Evolutionary conservation across 2,888 invertebrate genomes (phyloP).

Genomic region (Luperina testacea): DNA sequence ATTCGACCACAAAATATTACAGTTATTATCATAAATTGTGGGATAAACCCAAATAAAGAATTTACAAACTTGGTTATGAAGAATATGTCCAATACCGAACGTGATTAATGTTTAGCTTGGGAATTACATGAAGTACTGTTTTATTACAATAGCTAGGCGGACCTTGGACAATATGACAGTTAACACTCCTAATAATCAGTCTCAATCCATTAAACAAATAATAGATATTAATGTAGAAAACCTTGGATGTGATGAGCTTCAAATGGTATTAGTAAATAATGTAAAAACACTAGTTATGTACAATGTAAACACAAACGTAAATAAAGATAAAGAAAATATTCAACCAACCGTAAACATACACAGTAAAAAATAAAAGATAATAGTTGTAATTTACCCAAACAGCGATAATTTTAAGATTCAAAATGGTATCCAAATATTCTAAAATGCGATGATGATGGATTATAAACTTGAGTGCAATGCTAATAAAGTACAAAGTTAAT

Average conservation of each 20-base stretch:
- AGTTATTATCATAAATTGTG: conserved; percentile 42
- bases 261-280: conserved; percentile 20
- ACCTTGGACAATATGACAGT: conserved; percentile 28
- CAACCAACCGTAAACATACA: conserved; percentile 11
- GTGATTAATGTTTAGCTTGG: conserved; percentile 19
- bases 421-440: conserved; percentile 29
- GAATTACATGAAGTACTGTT: conserved; percentile 7
- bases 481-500: conserved; percentile 53
- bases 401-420: conserved; percentile 22
- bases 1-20: conserved; percentile 67
- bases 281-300: conserved; percentile 11
- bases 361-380: conserved; percentile 44
- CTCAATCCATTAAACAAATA: conserved; percentile 24
- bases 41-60: conserved; percentile 40
- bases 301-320: conserved; percentile 25
- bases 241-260: conserved; percentile 23
- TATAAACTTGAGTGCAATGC: conserved; percentile 47
- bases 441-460: conserved; percentile 19
- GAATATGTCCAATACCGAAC: conserved; percentile 20
- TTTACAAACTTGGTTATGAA: conserved; percentile 10
- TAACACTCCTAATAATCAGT: conserved; percentile 25
- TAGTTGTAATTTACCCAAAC: conserved; percentile 21
- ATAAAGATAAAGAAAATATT: conserved; percentile 31
- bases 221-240: conserved; percentile 46
- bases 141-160: conserved; percentile 11